Base-by-base conservation (phyloP, 2,797 vertebrate species). In the Hyperoplus lanceolatus region DNA sequence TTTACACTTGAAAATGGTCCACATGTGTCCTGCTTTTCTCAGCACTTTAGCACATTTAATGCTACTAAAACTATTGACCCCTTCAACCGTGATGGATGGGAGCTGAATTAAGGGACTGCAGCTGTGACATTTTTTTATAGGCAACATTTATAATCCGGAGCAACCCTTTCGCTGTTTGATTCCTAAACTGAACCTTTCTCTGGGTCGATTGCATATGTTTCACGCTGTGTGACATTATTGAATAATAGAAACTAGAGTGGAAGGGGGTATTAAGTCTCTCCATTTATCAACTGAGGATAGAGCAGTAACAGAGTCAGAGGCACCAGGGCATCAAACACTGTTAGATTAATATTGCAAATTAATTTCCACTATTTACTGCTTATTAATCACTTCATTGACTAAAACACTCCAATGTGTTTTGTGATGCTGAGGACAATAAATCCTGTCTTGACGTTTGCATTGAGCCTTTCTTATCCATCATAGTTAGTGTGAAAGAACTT, bases 381-480 rank as follows among this genome's bases (percentile, higher is more conserved):
- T 75, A 29, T 29, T 29, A 70, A 79, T 81, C 82, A 80, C 67
- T 62, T 82, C 64, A 77, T 81, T 57, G 66, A 45, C 58, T 71
- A 72, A 75, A 70, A 66, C 43, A 66, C 49, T 62, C 61, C 77
- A 87, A 75, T 76, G 76, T 66, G 72, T 82, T 82, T 81, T 81
- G 83, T 88, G 73, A 79, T 78, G 65, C 53, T 21, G 51, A 69
- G 49, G 63, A 50, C 57, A 79, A 89, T 84, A 5, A 80, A 86
- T 87, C 75, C 73, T 59, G 54, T 81, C 64, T 50, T 63, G 74
- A 88, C 49, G 66, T 80, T 72, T 81, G 57, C 70, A 56, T 78
- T 80, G 64, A 81, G 77, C 69, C 18, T 65, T 68, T 77, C 45
- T 83, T 66, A 90, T 91, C 73, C 79, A 87, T 89, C 87, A 75